Evolutionary conservation across 2,797 vertebrate species (phyloP), one percentile per base, ranked within the genome.

Genomic region (Propithecus deckenii): DNA sequence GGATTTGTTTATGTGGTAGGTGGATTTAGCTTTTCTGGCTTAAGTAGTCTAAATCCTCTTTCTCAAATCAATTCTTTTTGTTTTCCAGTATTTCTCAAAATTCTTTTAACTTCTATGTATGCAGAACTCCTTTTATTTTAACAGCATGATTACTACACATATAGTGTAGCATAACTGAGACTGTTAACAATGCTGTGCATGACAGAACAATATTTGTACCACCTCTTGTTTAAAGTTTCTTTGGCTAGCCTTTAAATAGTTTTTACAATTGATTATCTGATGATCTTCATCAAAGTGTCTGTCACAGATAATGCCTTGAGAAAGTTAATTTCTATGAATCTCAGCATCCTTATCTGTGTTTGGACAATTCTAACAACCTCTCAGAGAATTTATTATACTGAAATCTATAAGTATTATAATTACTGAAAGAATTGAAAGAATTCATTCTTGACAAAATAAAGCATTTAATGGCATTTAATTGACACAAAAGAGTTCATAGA

Each of bases 391-490:
- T 55, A 61, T 86, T 80, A 74, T 67, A 46, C 76, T 48, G 15
- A 95, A 28, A 69, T 69, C 43, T 84, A 0, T 86, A 85, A 89
- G 32, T 61, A 87, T 86, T 93, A 67, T 61, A 91, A 71, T 94
- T 91, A 87, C 71, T 67, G 35, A 96, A 89, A 93, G 30, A 76
- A 65, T 5, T 69, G 20, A 76, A 76, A 83, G 23, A 85, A 91
- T 48, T 86, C 67, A 94, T 48, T 86, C 11, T 81, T 94, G 55
- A 86, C 8, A 89, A 97, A 87, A 72, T 95, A 89, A 38, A 91
- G 4, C 13, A 84, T 46, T 90, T 92, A 91, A 72, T 97, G 83
- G 61, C 74, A 95, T 92, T 85, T 96, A 89, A 74, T 94, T 97
- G 84, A 75, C 89, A 89, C 32, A 86, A 30, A 86, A 90, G 78